Conservation (phyloP, 2,113 vertebrate genomes). For the Sinocyclocheilus grahami region DNA sequence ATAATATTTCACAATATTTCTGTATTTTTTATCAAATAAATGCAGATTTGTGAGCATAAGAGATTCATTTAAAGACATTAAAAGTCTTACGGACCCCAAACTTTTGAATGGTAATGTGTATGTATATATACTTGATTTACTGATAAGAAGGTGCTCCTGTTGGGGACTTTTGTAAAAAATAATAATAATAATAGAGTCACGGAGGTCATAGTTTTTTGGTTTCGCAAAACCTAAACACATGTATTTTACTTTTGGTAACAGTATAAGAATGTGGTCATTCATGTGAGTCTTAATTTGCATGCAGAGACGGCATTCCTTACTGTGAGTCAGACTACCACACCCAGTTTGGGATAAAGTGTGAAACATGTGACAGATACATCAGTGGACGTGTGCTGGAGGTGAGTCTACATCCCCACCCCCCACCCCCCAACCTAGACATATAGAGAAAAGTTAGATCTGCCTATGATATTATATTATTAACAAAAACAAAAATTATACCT, state of each 20-base stretch:
- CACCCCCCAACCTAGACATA: background rate
- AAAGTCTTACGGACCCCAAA: background rate
- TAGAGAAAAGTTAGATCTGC: no score
- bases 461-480: no score
- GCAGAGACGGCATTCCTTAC: conserved; percentile 92
- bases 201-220: background rate
- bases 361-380: conserved; percentile 95
- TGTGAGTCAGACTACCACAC: conserved; percentile 96
- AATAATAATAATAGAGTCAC: background rate
- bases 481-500: no score
- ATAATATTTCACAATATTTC: background rate
- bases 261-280: background rate
- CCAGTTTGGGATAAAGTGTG: conserved; percentile 96
- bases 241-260: background rate
- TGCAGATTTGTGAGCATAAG: background rate
- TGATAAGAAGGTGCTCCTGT: background rate
- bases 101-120: background rate
- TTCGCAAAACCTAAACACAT: background rate
- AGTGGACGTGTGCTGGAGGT: conserved; percentile 97
- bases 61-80: background rate
- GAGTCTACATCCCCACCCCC: conserved; percentile 62
- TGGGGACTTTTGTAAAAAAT: background rate
- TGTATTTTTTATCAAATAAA: background rate
- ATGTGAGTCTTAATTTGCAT: conserved; percentile 49
- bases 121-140: background rate